These are phyloP conservation scores for Agonopterix subpropinquella DNA, from an alignment of 2,888 invertebrate species.

Conservation along the genomic window DNA sequence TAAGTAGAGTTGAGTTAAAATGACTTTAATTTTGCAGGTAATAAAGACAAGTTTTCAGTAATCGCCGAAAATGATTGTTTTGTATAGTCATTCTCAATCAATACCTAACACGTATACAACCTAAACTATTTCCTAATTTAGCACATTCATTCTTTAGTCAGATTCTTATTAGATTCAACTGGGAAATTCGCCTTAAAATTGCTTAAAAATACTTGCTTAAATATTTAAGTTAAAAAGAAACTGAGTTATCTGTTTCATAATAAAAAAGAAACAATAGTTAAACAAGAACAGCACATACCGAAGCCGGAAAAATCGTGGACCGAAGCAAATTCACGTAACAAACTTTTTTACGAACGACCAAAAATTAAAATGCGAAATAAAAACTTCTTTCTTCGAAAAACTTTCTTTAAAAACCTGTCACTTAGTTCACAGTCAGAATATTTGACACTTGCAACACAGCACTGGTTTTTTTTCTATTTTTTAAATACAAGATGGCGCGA, in stretches of 20 bases:
- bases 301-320: constrained; percentile 13
- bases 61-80: too few species aligned
- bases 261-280: not conserved
- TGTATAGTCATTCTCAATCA: too few species aligned
- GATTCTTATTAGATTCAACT: too few species aligned
- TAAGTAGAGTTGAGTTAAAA: too few species aligned
- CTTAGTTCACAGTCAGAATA: constrained; percentile 15
- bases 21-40: too few species aligned
- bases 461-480: constrained; percentile 9
- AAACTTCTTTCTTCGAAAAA: constrained; percentile 6
- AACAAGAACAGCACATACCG: constrained; percentile 17
- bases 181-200: too few species aligned
- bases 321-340: constrained; percentile 15
- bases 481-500: constrained; percentile 17
- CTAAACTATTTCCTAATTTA: too few species aligned
- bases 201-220: too few species aligned
- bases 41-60: too few species aligned
- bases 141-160: too few species aligned
- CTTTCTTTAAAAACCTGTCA: constrained; percentile 13
- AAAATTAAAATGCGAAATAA: constrained; percentile 1
- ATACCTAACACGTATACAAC: too few species aligned
- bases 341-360: constrained; percentile 3
- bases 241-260: not conserved
- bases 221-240: too few species aligned
- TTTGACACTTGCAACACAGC: constrained; percentile 15